phyloP scores from a whole-genome alignment of 2,113 vertebrate genomes.

The Syngnathoides biaculeatus region DNA sequence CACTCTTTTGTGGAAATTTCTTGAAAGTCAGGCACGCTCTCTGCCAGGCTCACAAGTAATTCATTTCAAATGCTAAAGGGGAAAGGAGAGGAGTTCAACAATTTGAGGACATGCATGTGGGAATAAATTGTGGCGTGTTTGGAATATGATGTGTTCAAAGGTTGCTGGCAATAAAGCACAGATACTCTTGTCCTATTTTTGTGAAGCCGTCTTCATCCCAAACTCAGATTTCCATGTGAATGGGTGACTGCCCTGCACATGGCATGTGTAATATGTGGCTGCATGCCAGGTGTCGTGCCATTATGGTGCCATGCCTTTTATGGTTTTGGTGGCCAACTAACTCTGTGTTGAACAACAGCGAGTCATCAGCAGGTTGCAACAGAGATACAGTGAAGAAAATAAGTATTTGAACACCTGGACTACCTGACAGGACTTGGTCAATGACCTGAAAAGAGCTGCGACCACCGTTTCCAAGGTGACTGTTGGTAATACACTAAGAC shows the following conservation, averaged over 20 bases:
- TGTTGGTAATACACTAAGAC: no score
- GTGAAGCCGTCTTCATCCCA: constrained; percentile 29
- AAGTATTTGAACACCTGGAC: no score
- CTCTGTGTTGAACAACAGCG: no score
- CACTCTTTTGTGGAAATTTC: constrained; percentile 72
- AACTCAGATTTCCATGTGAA: constrained; percentile 41
- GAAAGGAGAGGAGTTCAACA: constrained; percentile 47
- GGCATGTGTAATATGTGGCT: constrained; percentile 34
- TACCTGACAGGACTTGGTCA: no score
- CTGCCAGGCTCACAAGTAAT: constrained; percentile 45
- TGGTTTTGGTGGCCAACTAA: constrained; percentile 20
- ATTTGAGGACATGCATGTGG: background rate
- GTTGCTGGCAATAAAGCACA: constrained; percentile 13
- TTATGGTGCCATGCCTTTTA: constrained; percentile 28
- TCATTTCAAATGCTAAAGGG: constrained; percentile 44
- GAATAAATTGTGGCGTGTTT: constrained; percentile 28
- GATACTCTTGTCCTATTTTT: constrained; percentile 6
- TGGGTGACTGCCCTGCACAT: constrained; percentile 47
- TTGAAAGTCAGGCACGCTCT: constrained; percentile 71
- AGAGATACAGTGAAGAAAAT: no score
- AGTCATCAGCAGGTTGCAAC: no score
- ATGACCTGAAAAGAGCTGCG: no score
- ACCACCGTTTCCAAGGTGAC: no score
- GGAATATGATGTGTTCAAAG: constrained; percentile 1
- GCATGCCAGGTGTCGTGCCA: constrained; percentile 40